Conservation (phyloP, 1,140 invertebrate genomes). For the Microplitis mediator region DNA sequence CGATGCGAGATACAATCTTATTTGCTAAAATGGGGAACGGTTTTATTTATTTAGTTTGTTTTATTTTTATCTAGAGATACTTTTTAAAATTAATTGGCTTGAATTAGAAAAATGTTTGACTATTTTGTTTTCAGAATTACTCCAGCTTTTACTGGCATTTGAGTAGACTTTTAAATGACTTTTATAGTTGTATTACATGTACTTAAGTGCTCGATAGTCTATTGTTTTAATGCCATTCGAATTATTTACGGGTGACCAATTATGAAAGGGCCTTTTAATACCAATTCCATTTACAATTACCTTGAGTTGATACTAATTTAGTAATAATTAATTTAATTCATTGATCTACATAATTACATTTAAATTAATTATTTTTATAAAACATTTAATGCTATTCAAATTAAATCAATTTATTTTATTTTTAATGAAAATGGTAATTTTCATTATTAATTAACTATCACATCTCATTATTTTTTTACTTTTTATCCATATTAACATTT, state of each 20-base stretch:
- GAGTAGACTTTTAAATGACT: too few relatives aligned
- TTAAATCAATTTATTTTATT: too few relatives aligned
- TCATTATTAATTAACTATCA: too few relatives aligned
- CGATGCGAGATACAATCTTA: conserved; percentile 44
- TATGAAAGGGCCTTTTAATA: neutral
- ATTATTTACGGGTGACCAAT: conserved; percentile 14
- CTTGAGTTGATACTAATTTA: neutral
- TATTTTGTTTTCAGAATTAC: too few relatives aligned
- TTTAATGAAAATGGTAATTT: too few relatives aligned
- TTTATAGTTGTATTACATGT: neutral
- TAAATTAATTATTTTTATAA: too few relatives aligned
- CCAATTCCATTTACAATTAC: neutral
- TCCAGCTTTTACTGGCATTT: neutral
- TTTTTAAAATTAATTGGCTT: conserved; percentile 25
- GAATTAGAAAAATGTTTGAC: neutral
- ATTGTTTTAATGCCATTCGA: conserved; percentile 17
- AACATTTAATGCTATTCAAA: too few relatives aligned
- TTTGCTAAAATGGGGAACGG: conserved; percentile 25
- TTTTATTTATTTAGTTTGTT: conserved; percentile 16
- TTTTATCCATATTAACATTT: too few relatives aligned
- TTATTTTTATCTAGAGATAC: neutral
- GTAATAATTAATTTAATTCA: neutral
- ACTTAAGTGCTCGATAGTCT: neutral
- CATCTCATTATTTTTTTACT: too few relatives aligned
- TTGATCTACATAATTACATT: neutral